Evolutionary conservation across 2,888 invertebrate genomes (phyloP).

Genomic region (Aelia acuminata): DNA sequence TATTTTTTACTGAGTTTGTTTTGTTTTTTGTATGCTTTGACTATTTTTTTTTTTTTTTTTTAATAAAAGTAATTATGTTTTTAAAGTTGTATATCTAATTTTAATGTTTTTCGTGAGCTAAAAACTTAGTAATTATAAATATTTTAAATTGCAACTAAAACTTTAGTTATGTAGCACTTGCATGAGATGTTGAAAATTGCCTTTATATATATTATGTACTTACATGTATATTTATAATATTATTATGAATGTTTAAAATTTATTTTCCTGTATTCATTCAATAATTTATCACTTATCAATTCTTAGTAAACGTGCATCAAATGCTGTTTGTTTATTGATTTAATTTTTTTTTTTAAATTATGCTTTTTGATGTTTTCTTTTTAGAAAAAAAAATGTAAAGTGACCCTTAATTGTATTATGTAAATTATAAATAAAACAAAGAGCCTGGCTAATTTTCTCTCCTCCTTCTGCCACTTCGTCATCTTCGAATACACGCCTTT

Average conservation of each 20-base stretch:
- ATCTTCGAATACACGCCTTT: slow-evolving; percentile 70
- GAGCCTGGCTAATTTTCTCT: slow-evolving; percentile 80
- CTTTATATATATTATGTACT: slow-evolving; percentile 43
- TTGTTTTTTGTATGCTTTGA: slow-evolving; percentile 49
- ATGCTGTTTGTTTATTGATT: slow-evolving; percentile 10
- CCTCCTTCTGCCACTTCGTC: slow-evolving; percentile 75
- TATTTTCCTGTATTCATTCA: slow-evolving; percentile 15
- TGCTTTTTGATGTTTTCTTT: slow-evolving; percentile 53
- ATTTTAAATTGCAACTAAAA: slow-evolving; percentile 43
- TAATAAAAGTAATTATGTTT: slow-evolving; percentile 15
- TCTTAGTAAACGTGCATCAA: neutral
- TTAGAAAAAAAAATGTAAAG: slow-evolving; percentile 12
- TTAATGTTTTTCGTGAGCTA: slow-evolving; percentile 32
- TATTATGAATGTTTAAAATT: slow-evolving; percentile 42
- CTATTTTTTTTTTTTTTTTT: neutral
- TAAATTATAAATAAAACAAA: slow-evolving; percentile 76
- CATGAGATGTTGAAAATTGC: slow-evolving; percentile 42
- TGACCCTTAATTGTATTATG: slow-evolving; percentile 23
- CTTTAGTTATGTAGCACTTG: slow-evolving; percentile 43
- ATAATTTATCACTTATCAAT: neutral
- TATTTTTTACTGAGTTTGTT: slow-evolving; percentile 42
- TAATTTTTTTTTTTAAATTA: slow-evolving; percentile 24
- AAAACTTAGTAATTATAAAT: slow-evolving; percentile 8
- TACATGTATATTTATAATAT: slow-evolving; percentile 28
- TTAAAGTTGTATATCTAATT: slow-evolving; percentile 28